These are phyloP conservation scores for Dinoponera quadriceps DNA, from an alignment of 1,140 invertebrate species.

Conservation along the genomic window DNA sequence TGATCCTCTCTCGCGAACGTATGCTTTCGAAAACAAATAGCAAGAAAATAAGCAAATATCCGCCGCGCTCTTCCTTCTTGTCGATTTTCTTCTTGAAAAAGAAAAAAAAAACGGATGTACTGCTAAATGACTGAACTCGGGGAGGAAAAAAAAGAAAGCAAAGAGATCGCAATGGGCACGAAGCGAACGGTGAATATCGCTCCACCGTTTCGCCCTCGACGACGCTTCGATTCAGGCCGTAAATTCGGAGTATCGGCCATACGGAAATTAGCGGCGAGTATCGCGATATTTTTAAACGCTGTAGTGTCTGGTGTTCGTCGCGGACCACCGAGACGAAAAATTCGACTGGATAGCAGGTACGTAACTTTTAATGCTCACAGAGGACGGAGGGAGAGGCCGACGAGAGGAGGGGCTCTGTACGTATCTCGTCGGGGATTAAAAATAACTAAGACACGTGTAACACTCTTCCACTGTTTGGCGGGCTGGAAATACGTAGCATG, in stretches of 20 bases:
- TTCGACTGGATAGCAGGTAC: slow-evolving; percentile 43
- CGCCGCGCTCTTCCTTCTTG: no score
- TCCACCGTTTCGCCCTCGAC: no score
- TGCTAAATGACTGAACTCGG: no score
- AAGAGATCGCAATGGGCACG: no score
- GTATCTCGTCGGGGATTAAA: slow-evolving; percentile 39
- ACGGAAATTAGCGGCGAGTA: slow-evolving; percentile 33
- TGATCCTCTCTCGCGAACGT: no score
- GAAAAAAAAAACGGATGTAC: no score
- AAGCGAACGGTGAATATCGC: no score
- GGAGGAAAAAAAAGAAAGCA: no score
- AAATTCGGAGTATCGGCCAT: slow-evolving; percentile 21
- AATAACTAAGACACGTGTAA: slow-evolving; percentile 51
- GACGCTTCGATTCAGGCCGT: not conserved
- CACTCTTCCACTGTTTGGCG: slow-evolving; percentile 47
- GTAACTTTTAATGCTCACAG: slow-evolving; percentile 38
- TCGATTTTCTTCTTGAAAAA: no score
- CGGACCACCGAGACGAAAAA: slow-evolving; percentile 50
- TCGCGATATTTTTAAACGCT: slow-evolving; percentile 43
- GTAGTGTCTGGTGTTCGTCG: slow-evolving; percentile 39
- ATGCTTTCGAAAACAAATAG: no score
- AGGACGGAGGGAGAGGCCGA: not conserved
- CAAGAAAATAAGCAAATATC: no score
- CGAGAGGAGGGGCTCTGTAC: not conserved
- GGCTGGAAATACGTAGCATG: slow-evolving; percentile 35